Evolutionary conservation across 2,797 vertebrate genomes (phyloP).

Genomic region (Characodon lateralis): DNA sequence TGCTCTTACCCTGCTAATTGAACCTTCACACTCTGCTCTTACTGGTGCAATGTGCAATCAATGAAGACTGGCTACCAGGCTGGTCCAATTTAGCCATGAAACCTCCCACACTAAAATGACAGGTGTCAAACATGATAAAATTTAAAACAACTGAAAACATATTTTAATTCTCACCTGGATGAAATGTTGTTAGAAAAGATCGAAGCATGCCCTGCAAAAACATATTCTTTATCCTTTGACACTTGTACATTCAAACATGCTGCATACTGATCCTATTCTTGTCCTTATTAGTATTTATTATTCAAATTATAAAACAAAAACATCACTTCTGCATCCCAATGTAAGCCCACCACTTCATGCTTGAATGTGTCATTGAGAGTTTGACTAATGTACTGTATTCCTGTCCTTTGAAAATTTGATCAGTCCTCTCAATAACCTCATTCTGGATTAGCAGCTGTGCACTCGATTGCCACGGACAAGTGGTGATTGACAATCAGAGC

Average conservation of each 20-base stretch:
- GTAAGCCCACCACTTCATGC: neutral
- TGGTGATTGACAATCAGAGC: slow-evolving; percentile 38
- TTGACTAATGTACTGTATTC: slow-evolving; percentile 29
- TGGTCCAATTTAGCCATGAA: too few relatives aligned
- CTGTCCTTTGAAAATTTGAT: slow-evolving; percentile 59
- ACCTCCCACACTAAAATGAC: too few relatives aligned
- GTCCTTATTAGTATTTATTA: neutral
- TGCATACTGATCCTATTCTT: neutral
- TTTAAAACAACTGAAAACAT: too few relatives aligned
- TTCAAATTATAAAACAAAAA: neutral
- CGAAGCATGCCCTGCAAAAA: neutral
- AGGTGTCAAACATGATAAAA: too few relatives aligned
- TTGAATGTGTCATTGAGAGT: slow-evolving; percentile 13
- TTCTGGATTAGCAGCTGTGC: slow-evolving; percentile 44
- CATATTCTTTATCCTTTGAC: neutral
- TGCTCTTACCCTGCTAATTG: too few relatives aligned
- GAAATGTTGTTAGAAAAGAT: neutral
- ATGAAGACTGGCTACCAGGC: too few relatives aligned
- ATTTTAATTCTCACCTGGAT: neutral
- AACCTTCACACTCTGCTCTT: too few relatives aligned
- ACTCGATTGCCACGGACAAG: slow-evolving; percentile 14
- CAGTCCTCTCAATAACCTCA: slow-evolving; percentile 62
- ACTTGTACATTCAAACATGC: neutral
- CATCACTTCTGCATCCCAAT: neutral
- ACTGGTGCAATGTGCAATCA: too few relatives aligned